phyloP scores from a whole-genome alignment of 1,140 invertebrate genomes.

The Papilio helenus region DNA sequence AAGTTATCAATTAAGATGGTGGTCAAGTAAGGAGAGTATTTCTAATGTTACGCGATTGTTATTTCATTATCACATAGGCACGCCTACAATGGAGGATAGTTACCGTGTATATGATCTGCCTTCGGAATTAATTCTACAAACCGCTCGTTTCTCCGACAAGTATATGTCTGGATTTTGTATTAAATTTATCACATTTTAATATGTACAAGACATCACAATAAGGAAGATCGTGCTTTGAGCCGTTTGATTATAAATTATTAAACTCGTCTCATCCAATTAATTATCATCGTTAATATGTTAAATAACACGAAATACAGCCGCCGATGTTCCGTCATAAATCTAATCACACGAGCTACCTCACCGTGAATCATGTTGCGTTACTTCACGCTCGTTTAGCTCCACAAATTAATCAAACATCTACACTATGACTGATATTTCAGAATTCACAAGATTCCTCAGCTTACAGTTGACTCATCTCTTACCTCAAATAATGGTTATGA shows the following conservation, averaged over 20 bases:
- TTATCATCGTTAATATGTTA: constrained; percentile 43
- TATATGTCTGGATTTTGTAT: too few species aligned
- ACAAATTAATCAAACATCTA: constrained; percentile 58
- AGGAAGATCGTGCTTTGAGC: not conserved
- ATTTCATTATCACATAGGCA: too few species aligned
- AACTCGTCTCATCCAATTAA: constrained; percentile 29
- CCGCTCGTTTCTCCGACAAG: too few species aligned
- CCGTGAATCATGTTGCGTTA: constrained; percentile 57
- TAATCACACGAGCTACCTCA: constrained; percentile 49
- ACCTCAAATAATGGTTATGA: not conserved
- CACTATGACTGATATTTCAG: constrained; percentile 53
- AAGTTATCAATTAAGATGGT: too few species aligned
- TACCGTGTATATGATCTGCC: too few species aligned
- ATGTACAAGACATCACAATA: not conserved
- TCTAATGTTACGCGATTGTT: too few species aligned
- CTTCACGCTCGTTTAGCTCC: constrained; percentile 56
- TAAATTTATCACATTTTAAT: not conserved
- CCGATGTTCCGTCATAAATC: constrained; percentile 35
- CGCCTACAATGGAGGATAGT: too few species aligned
- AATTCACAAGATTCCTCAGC: constrained; percentile 50
- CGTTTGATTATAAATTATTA: constrained; percentile 24
- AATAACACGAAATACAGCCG: constrained; percentile 35
- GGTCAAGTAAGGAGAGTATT: too few species aligned
- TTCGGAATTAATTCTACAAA: too few species aligned
- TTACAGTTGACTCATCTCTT: constrained; percentile 38